These are phyloP conservation scores for Gallinago solitaria DNA, from an alignment of 2,797 vertebrate genomes.

Conservation along the genomic window DNA sequence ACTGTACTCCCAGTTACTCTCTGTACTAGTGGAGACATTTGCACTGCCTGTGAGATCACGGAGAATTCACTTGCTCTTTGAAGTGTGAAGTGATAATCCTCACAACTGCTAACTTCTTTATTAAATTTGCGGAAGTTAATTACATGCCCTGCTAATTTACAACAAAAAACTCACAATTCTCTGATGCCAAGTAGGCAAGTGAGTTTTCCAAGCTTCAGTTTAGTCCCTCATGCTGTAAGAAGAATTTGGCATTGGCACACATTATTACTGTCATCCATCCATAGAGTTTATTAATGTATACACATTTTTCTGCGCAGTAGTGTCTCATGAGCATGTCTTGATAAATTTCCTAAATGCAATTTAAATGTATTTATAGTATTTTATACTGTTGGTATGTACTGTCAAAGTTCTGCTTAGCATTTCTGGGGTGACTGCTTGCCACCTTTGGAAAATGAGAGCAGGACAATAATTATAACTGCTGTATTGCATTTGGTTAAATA, in stretches of 20 bases:
- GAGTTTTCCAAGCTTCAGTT: slow-evolving; percentile 57
- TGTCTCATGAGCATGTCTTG: slow-evolving; percentile 15
- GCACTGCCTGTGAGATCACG: neutral
- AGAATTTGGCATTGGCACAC: slow-evolving; percentile 53
- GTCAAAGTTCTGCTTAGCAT: neutral
- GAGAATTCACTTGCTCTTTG: slow-evolving; percentile 45
- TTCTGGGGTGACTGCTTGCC: neutral
- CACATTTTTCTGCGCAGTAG: slow-evolving; percentile 21
- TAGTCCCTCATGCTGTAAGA: slow-evolving; percentile 53
- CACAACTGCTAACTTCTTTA: slow-evolving; percentile 61
- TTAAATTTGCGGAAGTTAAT: slow-evolving; percentile 69
- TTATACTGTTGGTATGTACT: neutral
- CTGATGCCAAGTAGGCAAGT: slow-evolving; percentile 60
- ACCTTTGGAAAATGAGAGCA: neutral
- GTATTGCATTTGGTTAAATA: neutral
- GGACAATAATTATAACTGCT: neutral
- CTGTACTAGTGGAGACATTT: neutral
- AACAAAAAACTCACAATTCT: slow-evolving; percentile 41
- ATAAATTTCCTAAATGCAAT: slow-evolving; percentile 22
- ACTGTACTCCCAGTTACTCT: neutral
- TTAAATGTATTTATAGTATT: neutral
- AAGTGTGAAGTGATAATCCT: slow-evolving; percentile 70
- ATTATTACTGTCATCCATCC: slow-evolving; percentile 54
- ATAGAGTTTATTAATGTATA: slow-evolving; percentile 53
- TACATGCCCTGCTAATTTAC: slow-evolving; percentile 59